Base-by-base conservation (phyloP, 2,888 invertebrate genomes). In the Glaucopsyche alexis region DNA sequence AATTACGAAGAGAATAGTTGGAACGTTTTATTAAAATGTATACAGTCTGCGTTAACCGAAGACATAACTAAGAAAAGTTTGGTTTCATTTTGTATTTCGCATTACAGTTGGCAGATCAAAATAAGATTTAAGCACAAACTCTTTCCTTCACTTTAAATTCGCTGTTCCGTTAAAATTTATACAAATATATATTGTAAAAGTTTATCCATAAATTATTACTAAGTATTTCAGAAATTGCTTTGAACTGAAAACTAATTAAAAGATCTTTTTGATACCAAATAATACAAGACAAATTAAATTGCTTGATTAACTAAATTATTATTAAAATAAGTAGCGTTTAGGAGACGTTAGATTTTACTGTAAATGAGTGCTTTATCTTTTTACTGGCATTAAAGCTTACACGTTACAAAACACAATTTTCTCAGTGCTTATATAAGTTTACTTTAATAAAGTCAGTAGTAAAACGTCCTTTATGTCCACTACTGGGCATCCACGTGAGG, bases 21-120 rank as follows among this genome's bases (percentile, higher is more conserved):
- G 13, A 66, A 42, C 66, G 16, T 66, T 66, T 66, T 49, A 74
- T 71, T 72, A 42, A 74, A 55, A 70, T 50, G 47, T 65, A 60
- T 47, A 29, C 65, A 42, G 65, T 16, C 60, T 52, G 42, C 42
- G 42, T 66, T 42, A 72, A 67, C 52, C 52, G 42, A 8, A 67
- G 66, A 72, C 72, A 66, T 50, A 49, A 72, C 66, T 65, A 72
- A 50, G 42, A 50, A 66, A 72, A 72, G 72, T 72, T 67, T 16
- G 40, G 47, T 72, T 52, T 72, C 66, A 40, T 72, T 72, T 72
- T 72, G 66, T 72, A 52, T 52, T 66, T 45, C 42, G 52, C 66
- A 52, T 72, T 72, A 66, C 72, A 52, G 50, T 72, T 65, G 50
- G 50, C 72, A 67, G 72, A 72, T 67, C 72, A 66, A 66, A 72